Percentiles rank a stretch among this genome's conserved stretches.
phyloP scores from a whole-genome alignment of 2,797 vertebrate species.

The Rachycentron canadum region DNA sequence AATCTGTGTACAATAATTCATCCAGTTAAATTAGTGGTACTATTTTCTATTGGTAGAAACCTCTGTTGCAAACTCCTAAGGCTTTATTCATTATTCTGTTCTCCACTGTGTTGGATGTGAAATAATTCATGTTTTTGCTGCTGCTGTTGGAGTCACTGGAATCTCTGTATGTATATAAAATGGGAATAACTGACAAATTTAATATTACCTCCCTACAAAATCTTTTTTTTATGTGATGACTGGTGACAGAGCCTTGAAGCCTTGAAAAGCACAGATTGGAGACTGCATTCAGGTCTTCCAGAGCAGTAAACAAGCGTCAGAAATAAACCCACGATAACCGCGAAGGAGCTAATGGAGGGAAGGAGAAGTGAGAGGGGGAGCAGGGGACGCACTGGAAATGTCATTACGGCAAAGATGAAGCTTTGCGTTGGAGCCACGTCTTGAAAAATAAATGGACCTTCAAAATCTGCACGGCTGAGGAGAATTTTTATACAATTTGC shows the following conservation, averaged over 20 bases:
- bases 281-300: not conserved
- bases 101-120: not conserved
- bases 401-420: constrained; percentile 16
- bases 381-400: not conserved
- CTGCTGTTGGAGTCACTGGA: no score
- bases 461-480: not conserved
- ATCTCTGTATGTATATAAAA: not conserved
- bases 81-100: not conserved
- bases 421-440: constrained; percentile 18
- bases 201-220: not conserved
- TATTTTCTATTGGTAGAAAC: not conserved
- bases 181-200: not conserved
- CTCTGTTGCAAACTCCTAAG: not conserved
- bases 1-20: not conserved
- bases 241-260: not conserved
- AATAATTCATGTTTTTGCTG: not conserved
- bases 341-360: not conserved
- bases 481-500: constrained; percentile 35
- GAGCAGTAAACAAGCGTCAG: constrained; percentile 5
- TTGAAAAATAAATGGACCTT: constrained; percentile 43
- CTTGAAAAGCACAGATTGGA: not conserved
- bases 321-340: constrained; percentile 6
- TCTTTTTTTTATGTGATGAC: not conserved
- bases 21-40: not conserved
- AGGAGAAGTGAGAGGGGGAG: not conserved